phyloP scores from a whole-genome alignment of 2,797 vertebrate genomes.

The Scyliorhinus canicula region DNA sequence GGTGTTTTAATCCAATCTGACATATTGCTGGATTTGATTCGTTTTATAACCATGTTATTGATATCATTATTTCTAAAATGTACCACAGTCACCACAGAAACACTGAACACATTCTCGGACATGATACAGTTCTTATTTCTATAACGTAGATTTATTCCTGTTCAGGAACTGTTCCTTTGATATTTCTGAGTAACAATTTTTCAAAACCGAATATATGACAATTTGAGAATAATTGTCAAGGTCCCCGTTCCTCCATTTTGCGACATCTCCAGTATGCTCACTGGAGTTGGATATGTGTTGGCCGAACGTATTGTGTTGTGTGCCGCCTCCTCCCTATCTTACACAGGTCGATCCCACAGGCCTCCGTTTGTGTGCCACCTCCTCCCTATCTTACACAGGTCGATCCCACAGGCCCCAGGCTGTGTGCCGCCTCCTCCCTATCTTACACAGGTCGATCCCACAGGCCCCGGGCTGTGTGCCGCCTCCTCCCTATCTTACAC shows the following conservation, averaged over 20 bases:
- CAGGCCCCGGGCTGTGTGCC: too few species aligned
- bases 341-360: background rate
- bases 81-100: background rate
- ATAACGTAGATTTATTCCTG: background rate
- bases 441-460: background rate
- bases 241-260: background rate
- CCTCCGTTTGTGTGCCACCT: too few species aligned
- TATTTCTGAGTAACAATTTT: background rate
- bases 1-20: background rate
- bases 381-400: background rate
- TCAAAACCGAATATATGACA: background rate
- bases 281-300: background rate
- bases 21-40: background rate
- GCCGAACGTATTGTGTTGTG: background rate
- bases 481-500: background rate
- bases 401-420: background rate
- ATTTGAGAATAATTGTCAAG: background rate
- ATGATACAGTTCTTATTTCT: background rate
- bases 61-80: background rate
- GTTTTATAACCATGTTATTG: background rate
- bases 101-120: background rate
- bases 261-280: background rate
- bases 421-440: too few species aligned
- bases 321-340: background rate
- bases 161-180: background rate